A percentile compares a stretch with the other conserved stretches of the same genome.
These are phyloP conservation scores for Steatornis caripensis DNA, from an alignment of 2,113 vertebrate genomes.

Conservation along the genomic window DNA sequence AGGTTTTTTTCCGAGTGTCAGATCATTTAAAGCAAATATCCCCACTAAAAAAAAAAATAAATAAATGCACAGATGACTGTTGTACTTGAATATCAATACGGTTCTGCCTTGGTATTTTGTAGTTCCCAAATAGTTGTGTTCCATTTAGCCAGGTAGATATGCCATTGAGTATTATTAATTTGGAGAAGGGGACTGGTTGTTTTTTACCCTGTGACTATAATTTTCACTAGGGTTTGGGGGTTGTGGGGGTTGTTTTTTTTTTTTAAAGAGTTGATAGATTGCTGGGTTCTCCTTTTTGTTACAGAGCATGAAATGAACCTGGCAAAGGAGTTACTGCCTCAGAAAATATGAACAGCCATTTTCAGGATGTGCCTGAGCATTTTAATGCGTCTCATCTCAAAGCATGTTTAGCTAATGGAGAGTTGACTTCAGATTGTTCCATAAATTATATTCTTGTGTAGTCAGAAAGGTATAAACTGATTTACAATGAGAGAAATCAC, in stretches of 20 bases:
- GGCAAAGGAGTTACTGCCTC: not conserved
- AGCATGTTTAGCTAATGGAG: not conserved
- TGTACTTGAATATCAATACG: not conserved
- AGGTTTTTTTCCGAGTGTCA: not conserved
- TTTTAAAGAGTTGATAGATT: not conserved
- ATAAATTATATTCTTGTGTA: constrained; percentile 26
- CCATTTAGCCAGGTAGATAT: not conserved
- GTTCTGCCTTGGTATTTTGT: not conserved
- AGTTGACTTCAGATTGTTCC: constrained; percentile 30
- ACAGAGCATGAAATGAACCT: not conserved
- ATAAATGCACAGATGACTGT: not conserved
- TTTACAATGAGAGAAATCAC: constrained; percentile 23
- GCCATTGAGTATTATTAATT: not conserved
- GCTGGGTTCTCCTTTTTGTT: not conserved
- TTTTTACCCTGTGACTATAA: not conserved
- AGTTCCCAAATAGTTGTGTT: not conserved
- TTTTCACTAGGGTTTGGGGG: not conserved
- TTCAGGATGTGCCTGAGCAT: not conserved
- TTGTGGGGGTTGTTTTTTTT: too few species aligned
- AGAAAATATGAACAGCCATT: not conserved
- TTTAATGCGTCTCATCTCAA: not conserved
- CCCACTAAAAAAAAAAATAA: not conserved
- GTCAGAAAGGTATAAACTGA: constrained; percentile 17
- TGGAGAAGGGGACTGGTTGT: not conserved
- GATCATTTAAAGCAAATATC: not conserved